phyloP scores from a whole-genome alignment of 53 echinoderm and acorn worm species.

The Paracentrotus lividus region DNA sequence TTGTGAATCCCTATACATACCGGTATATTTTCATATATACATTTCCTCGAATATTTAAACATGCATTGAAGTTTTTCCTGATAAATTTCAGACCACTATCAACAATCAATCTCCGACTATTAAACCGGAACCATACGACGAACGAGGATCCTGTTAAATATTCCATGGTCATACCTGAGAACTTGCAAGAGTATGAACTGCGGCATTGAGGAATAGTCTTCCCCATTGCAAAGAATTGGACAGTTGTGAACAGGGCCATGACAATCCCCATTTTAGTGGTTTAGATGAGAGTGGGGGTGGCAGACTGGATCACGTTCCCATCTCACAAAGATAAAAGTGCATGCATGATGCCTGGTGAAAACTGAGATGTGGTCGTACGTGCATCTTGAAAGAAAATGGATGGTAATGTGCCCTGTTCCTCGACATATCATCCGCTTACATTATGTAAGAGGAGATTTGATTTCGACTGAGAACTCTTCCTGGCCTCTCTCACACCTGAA shows the following conservation, averaged over 20 bases:
- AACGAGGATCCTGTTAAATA: conserved; percentile 16
- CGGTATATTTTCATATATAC: too few species aligned
- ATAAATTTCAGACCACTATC: not conserved
- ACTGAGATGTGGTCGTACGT: conserved; percentile 7
- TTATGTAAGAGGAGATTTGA: not conserved
- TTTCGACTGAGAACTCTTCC: not conserved
- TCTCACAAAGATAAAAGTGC: conserved; percentile 39
- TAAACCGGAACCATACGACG: not conserved
- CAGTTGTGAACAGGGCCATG: too few species aligned
- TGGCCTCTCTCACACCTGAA: not conserved
- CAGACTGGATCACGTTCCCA: conserved; percentile 29
- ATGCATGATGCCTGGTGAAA: not conserved
- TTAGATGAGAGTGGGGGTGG: conserved; percentile 14
- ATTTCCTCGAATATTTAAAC: too few species aligned
- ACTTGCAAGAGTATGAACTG: too few species aligned
- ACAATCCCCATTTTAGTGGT: conserved; percentile 4
- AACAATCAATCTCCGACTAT: not conserved
- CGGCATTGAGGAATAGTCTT: too few species aligned
- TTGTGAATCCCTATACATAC: too few species aligned
- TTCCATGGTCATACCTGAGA: too few species aligned
- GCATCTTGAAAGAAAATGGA: not conserved
- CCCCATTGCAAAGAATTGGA: too few species aligned
- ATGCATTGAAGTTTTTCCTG: not conserved
- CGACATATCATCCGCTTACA: not conserved
- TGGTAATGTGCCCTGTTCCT: not conserved